Percentiles rank a stretch among this genome's conserved stretches.
Conservation (phyloP, 2,797 vertebrate genomes). For the Cossypha heuglini region DNA sequence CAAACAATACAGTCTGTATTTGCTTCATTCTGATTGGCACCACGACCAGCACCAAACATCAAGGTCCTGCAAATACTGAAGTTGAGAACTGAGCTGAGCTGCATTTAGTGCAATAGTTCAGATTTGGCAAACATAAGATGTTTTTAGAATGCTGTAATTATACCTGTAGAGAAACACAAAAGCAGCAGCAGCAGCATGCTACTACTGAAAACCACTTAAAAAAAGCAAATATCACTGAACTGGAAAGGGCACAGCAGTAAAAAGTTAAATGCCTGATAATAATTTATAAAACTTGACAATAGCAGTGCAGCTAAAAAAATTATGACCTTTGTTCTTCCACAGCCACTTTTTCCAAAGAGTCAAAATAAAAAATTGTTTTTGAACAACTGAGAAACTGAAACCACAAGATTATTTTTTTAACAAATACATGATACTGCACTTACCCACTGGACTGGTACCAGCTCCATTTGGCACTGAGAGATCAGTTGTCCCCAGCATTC, state of each 20-base stretch:
- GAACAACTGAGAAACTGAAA: background rate
- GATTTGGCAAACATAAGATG: background rate
- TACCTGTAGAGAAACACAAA: background rate
- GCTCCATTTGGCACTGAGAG: conserved; percentile 89
- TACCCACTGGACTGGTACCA: conserved; percentile 88
- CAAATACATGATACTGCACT: conserved; percentile 51
- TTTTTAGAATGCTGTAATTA: background rate
- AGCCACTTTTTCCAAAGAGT: background rate
- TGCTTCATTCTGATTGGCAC: background rate
- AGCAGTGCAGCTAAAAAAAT: background rate
- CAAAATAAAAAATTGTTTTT: background rate
- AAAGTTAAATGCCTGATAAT: background rate
- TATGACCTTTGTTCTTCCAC: background rate
- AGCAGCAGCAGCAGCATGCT: background rate
- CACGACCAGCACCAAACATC: background rate
- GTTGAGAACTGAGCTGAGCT: background rate
- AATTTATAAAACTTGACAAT: background rate
- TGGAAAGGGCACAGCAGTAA: background rate
- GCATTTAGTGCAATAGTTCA: background rate
- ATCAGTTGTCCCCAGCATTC: conserved; percentile 86
- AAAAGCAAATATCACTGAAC: background rate
- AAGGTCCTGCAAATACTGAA: background rate
- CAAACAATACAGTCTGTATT: conserved; percentile 14
- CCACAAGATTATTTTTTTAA: background rate
- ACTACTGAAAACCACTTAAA: background rate